phyloP scores from a whole-genome alignment of 2,113 vertebrate genomes.

The Phaethornis superciliosus region DNA sequence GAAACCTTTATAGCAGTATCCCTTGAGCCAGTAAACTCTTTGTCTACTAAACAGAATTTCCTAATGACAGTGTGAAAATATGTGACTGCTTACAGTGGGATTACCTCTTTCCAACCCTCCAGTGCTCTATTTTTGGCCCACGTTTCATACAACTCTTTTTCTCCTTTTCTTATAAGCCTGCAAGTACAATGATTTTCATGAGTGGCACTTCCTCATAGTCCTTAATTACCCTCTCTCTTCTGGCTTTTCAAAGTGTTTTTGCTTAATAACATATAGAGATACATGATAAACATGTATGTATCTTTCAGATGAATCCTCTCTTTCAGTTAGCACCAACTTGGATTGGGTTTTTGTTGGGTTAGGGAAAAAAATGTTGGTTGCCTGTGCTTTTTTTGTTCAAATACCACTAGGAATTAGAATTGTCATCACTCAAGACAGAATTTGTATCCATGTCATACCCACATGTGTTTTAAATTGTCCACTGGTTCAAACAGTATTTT shows the following conservation, averaged over 20 bases:
- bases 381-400: not conserved
- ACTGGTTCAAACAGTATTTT: not conserved
- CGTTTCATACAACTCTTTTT: not conserved
- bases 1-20: slow-evolving; percentile 22
- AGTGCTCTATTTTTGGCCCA: not conserved
- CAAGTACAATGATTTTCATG: not conserved
- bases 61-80: not conserved
- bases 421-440: not conserved
- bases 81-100: not conserved
- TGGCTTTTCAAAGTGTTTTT: not conserved
- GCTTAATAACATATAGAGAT: not conserved
- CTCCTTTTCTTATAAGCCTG: not conserved
- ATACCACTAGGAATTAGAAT: not conserved
- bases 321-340: not conserved
- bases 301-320: not conserved
- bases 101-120: not conserved
- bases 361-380: not conserved
- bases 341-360: not conserved
- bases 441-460: not conserved
- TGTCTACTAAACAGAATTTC: slow-evolving; percentile 44
- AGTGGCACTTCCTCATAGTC: not conserved
- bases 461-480: not conserved
- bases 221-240: not conserved
- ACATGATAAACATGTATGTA: not conserved
- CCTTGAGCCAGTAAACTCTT: slow-evolving; percentile 45